Base-by-base conservation (phyloP, 1,140 invertebrate species). In the Panagrolaimus sp. region DNA sequence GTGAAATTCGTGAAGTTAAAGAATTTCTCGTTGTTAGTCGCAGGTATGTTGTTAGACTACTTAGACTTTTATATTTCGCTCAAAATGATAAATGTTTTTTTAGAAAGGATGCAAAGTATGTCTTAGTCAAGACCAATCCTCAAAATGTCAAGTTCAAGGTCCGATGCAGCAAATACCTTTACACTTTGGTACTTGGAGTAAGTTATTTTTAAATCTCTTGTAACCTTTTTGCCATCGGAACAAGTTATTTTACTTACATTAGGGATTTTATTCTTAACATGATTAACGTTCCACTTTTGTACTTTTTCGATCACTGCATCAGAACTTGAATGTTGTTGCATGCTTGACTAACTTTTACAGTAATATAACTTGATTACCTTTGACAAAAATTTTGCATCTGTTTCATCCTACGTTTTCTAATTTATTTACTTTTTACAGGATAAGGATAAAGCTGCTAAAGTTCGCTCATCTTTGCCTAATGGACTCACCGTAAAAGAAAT, bases 1-100 rank as follows among this genome's bases (percentile, higher is more conserved):
- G 91, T 83, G 92, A 97, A 90, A 94, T 98, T 72, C 94, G 93
- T 84, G 95, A 98, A 87, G 97, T 98, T 75, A 98, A 98, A 84
- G 93, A 98, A 82, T 98, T 98, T 85, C 88, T 99, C 15, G 86
- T 98, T 71, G 97, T 93, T 79, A 94, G 95, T n/a, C 90, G 95
- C 79, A n/a, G n/a, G n/a, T n/a, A n/a, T n/a, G n/a, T n/a, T n/a
- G n/a, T n/a, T n/a, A n/a, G n/a, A n/a, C n/a, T n/a, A n/a, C n/a
- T n/a, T n/a, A n/a, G n/a, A n/a, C n/a, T n/a, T n/a, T n/a, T n/a
- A n/a, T n/a, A n/a, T n/a, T n/a, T n/a, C n/a, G n/a, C n/a, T n/a
- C n/a, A n/a, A n/a, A n/a, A n/a, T n/a, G n/a, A n/a, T n/a, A n/a
- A n/a, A n/a, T n/a, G n/a, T n/a, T n/a, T n/a, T n/a, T n/a, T n/a